A percentile compares a stretch with the other conserved stretches of the same genome.
These are phyloP conservation scores for Belgica antarctica DNA, from an alignment of 2,888 invertebrate genomes.

Conservation along the genomic window DNA sequence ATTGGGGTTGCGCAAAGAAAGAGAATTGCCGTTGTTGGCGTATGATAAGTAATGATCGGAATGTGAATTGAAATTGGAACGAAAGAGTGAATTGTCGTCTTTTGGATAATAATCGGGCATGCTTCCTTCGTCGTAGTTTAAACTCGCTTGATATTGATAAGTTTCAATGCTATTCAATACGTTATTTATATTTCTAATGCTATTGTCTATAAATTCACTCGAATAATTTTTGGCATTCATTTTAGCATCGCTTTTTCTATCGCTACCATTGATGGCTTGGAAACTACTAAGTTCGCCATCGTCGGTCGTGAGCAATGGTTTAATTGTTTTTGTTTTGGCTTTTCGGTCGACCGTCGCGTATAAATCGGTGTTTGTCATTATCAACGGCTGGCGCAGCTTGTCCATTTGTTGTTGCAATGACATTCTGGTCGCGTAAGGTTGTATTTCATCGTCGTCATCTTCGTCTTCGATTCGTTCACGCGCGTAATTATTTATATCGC, in stretches of 20 bases:
- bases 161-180: constrained; percentile 35
- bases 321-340: constrained; percentile 51
- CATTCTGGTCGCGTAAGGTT: constrained; percentile 51
- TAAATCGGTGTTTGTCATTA: constrained; percentile 49
- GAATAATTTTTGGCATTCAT: constrained; percentile 41
- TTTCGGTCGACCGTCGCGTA: constrained; percentile 56
- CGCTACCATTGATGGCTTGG: no score
- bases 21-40: constrained; percentile 26
- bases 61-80: constrained; percentile 32
- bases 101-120: constrained; percentile 42
- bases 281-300: constrained; percentile 1
- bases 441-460: constrained; percentile 52
- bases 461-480: constrained; percentile 55
- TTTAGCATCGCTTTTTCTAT: not conserved
- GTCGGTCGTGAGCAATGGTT: constrained; percentile 28
- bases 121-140: constrained; percentile 40
- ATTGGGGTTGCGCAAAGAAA: constrained; percentile 45
- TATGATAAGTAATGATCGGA: constrained; percentile 44
- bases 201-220: constrained; percentile 54
- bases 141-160: constrained; percentile 35
- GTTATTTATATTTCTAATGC: constrained; percentile 51
- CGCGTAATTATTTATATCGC: constrained; percentile 39
- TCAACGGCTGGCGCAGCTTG: constrained; percentile 15
- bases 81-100: constrained; percentile 36
- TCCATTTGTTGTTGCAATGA: constrained; percentile 31